phyloP scores from a whole-genome alignment of 2,888 invertebrate species.

The Drosophila prostipennis region DNA sequence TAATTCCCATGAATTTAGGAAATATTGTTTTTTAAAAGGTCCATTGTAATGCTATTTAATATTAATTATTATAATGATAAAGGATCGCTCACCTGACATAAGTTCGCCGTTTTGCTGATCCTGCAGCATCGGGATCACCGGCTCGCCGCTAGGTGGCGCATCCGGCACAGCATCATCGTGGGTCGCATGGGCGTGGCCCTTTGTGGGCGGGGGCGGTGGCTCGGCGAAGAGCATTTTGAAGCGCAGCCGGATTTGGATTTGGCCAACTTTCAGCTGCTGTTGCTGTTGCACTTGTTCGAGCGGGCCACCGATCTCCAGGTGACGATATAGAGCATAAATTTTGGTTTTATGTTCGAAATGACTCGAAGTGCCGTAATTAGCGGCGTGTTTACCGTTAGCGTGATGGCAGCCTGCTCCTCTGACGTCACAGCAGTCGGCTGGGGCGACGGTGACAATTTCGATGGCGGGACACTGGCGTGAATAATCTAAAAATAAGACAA shows the following conservation, averaged over 20 bases:
- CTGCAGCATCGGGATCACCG: constrained; percentile 48
- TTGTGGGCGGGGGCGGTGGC: constrained; percentile 30
- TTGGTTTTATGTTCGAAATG: constrained; percentile 79
- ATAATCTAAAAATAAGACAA: constrained; percentile 79
- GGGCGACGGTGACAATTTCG: constrained; percentile 58
- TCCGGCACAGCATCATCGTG: constrained; percentile 39
- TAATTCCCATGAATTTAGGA: too few species aligned
- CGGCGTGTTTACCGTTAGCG: constrained; percentile 60
- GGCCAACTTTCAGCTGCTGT: constrained; percentile 76
- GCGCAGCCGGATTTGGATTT: constrained; percentile 57
- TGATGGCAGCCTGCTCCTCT: constrained; percentile 42
- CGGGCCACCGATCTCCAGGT: constrained; percentile 76
- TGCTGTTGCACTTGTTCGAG: constrained; percentile 79
- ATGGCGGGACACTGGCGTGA: constrained; percentile 75
- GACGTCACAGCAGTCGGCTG: constrained; percentile 38
- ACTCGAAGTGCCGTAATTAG: constrained; percentile 71
- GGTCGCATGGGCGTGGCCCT: constrained; percentile 37
- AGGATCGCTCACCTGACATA: constrained; percentile 60
- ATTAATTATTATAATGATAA: neutral
- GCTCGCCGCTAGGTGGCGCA: constrained; percentile 37
- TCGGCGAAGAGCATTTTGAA: constrained; percentile 79
- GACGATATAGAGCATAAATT: constrained; percentile 79
- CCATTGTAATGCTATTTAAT: neutral
- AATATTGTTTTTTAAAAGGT: too few species aligned
- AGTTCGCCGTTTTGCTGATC: constrained; percentile 54